Conservation (phyloP, 2,888 invertebrate species). For the Synanthedon formicaeformis region DNA sequence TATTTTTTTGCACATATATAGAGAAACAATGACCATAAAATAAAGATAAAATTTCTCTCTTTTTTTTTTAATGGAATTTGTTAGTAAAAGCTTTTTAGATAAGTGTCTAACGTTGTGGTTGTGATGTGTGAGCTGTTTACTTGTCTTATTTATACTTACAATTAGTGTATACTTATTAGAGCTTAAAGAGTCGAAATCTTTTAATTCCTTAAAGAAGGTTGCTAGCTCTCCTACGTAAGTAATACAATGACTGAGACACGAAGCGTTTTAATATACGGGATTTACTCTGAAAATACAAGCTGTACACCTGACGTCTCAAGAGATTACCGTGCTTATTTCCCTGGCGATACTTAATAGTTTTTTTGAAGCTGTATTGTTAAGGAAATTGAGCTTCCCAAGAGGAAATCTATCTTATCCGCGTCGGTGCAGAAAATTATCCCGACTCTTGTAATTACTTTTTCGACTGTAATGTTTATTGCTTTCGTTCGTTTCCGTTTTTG, state of each 20-base stretch:
- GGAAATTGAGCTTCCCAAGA: conserved; percentile 8
- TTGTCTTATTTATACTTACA: neutral
- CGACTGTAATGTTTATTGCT: conserved; percentile 12
- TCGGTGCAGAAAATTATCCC: conserved; percentile 22
- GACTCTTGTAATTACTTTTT: conserved; percentile 20
- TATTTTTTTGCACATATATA: no score
- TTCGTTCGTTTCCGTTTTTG: conserved; percentile 5
- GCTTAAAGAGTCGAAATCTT: no score
- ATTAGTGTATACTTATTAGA: neutral
- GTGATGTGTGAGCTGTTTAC: no score
- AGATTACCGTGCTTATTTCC: conserved; percentile 12
- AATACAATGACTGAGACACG: conserved; percentile 2
- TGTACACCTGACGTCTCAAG: conserved; percentile 3
- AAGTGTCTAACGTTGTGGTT: no score
- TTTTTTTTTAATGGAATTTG: no score
- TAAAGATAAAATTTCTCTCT: no score
- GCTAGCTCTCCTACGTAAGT: conserved; percentile 1
- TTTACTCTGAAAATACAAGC: conserved; percentile 3
- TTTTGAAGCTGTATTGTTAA: conserved; percentile 3
- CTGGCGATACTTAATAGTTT: conserved; percentile 10
- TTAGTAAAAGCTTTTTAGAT: no score
- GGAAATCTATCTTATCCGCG: conserved; percentile 19
- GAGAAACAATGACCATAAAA: no score
- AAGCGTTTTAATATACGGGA: conserved; percentile 3
- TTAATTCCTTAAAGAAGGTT: neutral